These are phyloP conservation scores for Ericerus pela DNA, from an alignment of 1,140 invertebrate species.

Conservation along the genomic window DNA sequence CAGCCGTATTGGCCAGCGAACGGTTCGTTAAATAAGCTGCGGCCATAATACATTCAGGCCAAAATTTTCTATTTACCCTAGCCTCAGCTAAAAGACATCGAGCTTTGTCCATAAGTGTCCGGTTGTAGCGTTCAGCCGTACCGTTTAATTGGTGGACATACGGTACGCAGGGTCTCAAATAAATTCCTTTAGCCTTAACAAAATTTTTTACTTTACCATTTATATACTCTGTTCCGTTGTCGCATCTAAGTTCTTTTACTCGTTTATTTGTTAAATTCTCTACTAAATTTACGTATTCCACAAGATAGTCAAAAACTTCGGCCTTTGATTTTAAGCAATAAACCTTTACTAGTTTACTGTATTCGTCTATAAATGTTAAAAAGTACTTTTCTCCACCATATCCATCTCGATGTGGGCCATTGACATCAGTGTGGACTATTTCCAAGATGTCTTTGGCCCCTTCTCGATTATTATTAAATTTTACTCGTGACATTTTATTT, in stretches of 20 bases:
- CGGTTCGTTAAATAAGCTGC: conserved; percentile 19
- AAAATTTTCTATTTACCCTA: conserved; percentile 14
- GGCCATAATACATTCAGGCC: conserved; percentile 17
- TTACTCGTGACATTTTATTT: conserved; percentile 19
- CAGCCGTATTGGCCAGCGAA: conserved; percentile 1
- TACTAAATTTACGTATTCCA: conserved; percentile 18
- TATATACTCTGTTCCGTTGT: conserved; percentile 18
- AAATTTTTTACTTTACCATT: not conserved
- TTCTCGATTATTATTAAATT: conserved; percentile 15
- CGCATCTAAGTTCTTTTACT: conserved; percentile 14
- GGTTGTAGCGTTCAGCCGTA: conserved; percentile 17
- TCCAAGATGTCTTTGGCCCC: conserved; percentile 19
- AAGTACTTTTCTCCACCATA: conserved; percentile 23
- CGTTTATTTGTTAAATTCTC: not conserved
- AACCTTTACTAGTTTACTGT: conserved; percentile 22
- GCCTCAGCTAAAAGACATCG: conserved; percentile 18
- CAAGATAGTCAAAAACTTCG: conserved; percentile 20
- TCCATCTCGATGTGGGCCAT: conserved; percentile 15
- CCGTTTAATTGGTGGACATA: conserved; percentile 8
- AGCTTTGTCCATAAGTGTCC: conserved; percentile 16
- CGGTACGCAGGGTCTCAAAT: not conserved
- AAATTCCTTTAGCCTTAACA: not conserved
- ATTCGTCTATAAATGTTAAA: conserved; percentile 26
- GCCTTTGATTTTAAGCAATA: conserved; percentile 21
- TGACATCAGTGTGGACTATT: conserved; percentile 24